Percentiles rank a stretch among this genome's conserved stretches.
Evolutionary conservation across 64 coral and sea anemone genomes (phyloP).

Genomic region (Acropora yongei): DNA sequence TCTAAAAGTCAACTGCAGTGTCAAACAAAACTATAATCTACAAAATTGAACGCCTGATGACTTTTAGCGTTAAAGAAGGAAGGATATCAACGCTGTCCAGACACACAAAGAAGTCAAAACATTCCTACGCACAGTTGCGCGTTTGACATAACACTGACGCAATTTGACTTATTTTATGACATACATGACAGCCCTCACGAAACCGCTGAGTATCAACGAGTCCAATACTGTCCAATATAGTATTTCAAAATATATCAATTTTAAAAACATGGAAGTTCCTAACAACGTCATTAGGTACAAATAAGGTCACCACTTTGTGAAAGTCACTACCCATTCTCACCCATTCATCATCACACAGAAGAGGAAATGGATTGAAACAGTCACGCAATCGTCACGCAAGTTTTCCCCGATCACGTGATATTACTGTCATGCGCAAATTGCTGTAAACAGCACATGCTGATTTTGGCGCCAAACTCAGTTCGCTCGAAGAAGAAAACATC

Average conservation of each 20-base stretch:
- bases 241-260: no score
- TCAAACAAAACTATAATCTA: no score
- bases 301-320: background rate
- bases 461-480: conserved; percentile 90
- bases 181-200: background rate
- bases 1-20: no score
- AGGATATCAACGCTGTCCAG: background rate
- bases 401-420: background rate
- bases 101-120: background rate
- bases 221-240: background rate
- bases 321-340: background rate
- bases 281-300: background rate
- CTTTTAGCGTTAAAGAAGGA: background rate
- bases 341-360: no score
- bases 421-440: conserved; percentile 33
- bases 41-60: background rate
- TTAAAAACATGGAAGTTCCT: background rate
- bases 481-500: background rate
- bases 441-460: conserved; percentile 62
- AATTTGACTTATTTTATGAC: background rate
- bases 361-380: no score
- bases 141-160: background rate
- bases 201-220: background rate
- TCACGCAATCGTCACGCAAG: background rate
- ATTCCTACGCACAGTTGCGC: background rate